Conservation (phyloP, 2,888 invertebrate species). For the Dolomedes plantarius region DNA sequence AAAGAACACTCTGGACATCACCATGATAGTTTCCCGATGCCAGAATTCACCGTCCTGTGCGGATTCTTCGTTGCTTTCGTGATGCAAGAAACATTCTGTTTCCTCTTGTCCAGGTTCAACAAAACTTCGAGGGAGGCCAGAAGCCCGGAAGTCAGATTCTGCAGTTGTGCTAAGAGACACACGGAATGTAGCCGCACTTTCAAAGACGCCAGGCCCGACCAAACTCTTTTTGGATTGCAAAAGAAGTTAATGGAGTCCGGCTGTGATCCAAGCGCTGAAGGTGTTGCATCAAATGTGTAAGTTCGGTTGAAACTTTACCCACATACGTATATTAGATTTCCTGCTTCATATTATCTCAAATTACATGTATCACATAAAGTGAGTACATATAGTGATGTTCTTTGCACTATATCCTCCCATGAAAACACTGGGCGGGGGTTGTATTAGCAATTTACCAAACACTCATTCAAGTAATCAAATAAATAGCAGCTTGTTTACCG, state of each 20-base stretch:
- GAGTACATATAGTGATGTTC: no score
- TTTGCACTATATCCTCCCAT: no score
- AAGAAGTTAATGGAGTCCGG: constrained; percentile 4
- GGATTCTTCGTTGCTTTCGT: constrained; percentile 87
- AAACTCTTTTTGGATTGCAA: constrained; percentile 36
- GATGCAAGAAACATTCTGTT: constrained; percentile 81
- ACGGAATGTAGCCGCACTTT: constrained; percentile 61
- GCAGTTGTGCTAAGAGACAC: constrained; percentile 50
- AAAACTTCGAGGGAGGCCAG: neutral
- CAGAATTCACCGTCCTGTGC: constrained; percentile 84
- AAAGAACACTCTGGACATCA: constrained; percentile 5
- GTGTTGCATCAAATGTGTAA: neutral
- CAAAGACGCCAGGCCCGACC: constrained; percentile 39
- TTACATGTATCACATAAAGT: no score
- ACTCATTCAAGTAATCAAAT: no score
- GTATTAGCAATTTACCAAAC: no score
- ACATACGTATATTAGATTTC: no score
- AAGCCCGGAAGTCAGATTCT: neutral
- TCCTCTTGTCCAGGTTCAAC: constrained; percentile 1
- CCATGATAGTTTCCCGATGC: constrained; percentile 80
- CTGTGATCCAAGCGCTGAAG: no score
- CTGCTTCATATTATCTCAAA: no score
- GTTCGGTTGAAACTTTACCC: no score
- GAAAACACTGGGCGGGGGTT: no score
- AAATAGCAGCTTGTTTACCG: no score